Evolutionary conservation across 2,113 vertebrate genomes (phyloP).

Genomic region (Catharus fuscescens): DNA sequence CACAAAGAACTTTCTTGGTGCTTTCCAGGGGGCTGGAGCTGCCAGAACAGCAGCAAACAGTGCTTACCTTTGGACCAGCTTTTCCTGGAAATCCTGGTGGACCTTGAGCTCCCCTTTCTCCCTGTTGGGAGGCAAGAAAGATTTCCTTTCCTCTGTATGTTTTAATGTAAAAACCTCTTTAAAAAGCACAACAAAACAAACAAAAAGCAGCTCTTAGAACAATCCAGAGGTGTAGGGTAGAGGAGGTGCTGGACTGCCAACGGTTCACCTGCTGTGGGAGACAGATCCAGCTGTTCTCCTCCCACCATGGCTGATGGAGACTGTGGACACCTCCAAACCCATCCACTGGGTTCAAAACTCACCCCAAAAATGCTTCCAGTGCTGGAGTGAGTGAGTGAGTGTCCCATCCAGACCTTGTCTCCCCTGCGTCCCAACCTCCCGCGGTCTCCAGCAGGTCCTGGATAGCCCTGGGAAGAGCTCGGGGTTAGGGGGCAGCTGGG

Average conservation of each 20-base stretch:
- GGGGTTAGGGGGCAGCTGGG: background rate
- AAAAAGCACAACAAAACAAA: background rate
- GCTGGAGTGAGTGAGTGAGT: background rate
- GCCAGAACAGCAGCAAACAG: background rate
- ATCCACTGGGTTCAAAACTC: background rate
- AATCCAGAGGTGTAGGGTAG: background rate
- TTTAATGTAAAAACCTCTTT: background rate
- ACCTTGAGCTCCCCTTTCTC: conserved; percentile 79
- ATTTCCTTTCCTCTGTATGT: background rate
- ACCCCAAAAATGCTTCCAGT: background rate
- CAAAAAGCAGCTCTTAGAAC: background rate
- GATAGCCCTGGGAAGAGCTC: conserved; percentile 75
- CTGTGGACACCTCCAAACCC: background rate
- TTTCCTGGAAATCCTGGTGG: conserved; percentile 77
- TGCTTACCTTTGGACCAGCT: conserved; percentile 78
- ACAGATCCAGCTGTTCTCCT: background rate
- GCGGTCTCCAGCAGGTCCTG: conserved; percentile 77
- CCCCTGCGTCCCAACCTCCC: conserved; percentile 78
- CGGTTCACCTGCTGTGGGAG: background rate
- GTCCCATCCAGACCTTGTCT: conserved; percentile 73
- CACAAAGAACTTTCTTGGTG: rapidly evolving
- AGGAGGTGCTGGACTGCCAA: background rate
- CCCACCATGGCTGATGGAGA: background rate
- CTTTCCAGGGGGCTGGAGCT: background rate
- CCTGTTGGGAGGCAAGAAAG: conserved; percentile 64